Base-by-base conservation (phyloP, 2,888 invertebrate genomes). In the Zygaena filipendulae region DNA sequence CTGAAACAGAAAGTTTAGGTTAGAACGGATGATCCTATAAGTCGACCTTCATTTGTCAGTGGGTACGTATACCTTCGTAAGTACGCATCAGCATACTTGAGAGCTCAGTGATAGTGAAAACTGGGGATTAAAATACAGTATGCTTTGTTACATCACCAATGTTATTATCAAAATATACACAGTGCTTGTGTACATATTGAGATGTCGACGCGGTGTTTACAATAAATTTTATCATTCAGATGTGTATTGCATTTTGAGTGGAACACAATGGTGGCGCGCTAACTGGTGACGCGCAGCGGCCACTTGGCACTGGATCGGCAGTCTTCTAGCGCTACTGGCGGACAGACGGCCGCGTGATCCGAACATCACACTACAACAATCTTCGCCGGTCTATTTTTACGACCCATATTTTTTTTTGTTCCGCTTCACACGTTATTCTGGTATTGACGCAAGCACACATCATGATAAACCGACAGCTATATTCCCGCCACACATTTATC, bases 321-420 rank as follows among this genome's bases (percentile, higher is more conserved):
- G 43, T 47, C 40, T 52, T 45, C 56, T 54, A 56, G 59, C 54
- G 52, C 55, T 49, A 32, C 52, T 49, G 49, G 38, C 44, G 40
- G 44, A 53, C 47, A 51, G 47, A 51, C 54, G 44, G 62, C 61
- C 74, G 69, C 74, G 71, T 72, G 70, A 71, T 59, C 57, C 56
- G 55, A 64, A 60, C 60, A 58, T 52, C 61, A 56, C 49, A 55
- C 54, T 52, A 44, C 42, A 42, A 58, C 56, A 33, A 33, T 49
- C n/a, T n/a, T n/a, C n/a, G n/a, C 52, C 49, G 43, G 42, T 51
- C 66, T 75, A 77, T 74, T 72, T 70, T 64, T 64, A 64, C 38
- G 58, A 52, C 37, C 41, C 41, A 40, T 16, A 47, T 59, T 71
- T 64, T 69, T 71, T 64, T 69, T 70, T 63, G 61, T 59, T 53